Percentiles rank a stretch among this genome's conserved stretches.
These are phyloP conservation scores for Ophioderma brevispina DNA, from an alignment of 35 echinoderm and acorn worm species.

Conservation along the genomic window DNA sequence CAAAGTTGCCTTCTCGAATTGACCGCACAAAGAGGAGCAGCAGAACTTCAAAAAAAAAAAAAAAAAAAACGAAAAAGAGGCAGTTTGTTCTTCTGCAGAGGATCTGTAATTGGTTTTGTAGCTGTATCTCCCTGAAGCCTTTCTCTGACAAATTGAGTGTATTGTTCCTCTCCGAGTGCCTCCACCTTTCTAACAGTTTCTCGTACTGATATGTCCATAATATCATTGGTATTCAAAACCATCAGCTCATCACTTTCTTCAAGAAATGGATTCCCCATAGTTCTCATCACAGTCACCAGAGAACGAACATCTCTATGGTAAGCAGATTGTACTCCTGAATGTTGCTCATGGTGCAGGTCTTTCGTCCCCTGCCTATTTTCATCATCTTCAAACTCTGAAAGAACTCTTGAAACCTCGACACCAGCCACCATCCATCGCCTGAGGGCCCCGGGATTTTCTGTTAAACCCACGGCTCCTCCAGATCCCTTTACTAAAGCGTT, in stretches of 20 bases:
- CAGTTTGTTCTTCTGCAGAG: conserved; percentile 42
- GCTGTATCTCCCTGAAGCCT: conserved; percentile 2
- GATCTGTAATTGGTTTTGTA: conserved; percentile 32
- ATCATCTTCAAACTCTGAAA: conserved; percentile 53
- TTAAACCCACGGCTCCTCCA: conserved; percentile 57
- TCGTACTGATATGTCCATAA: neutral
- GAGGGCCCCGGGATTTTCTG: conserved; percentile 66
- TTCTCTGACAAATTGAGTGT: conserved; percentile 36
- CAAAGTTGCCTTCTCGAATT: too few species aligned
- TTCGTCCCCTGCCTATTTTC: neutral
- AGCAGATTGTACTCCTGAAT: conserved; percentile 50
- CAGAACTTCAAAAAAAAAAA: neutral
- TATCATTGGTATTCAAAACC: conserved; percentile 43
- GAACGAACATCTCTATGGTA: conserved; percentile 11
- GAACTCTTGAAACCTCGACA: conserved; percentile 58
- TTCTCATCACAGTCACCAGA: conserved; percentile 7
- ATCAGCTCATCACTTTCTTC: conserved; percentile 15
- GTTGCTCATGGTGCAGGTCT: neutral
- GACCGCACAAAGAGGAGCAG: neutral
- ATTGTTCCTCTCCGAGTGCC: conserved; percentile 24
- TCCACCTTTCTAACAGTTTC: conserved; percentile 41
- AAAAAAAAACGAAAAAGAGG: too few species aligned
- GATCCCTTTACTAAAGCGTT: conserved; percentile 59
- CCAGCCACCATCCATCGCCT: conserved; percentile 73
- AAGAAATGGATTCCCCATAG: conserved; percentile 42